phyloP scores from a whole-genome alignment of 2,797 vertebrate species.

The Melopsittacus undulatus region DNA sequence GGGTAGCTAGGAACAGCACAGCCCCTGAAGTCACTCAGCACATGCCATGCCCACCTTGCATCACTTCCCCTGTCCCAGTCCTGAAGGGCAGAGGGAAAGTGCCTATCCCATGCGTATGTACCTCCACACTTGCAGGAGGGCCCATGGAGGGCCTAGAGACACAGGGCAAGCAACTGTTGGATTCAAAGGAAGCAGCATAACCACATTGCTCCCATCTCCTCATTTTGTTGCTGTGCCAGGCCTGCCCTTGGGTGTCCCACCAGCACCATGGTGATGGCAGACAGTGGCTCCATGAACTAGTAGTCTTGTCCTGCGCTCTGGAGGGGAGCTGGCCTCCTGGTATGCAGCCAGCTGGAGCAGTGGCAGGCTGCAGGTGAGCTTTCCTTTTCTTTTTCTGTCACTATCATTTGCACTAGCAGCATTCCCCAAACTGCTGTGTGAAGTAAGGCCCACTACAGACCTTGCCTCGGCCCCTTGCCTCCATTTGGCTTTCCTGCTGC shows the following conservation, averaged over 20 bases:
- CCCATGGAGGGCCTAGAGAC: rapidly evolving
- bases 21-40: rapidly evolving
- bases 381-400: neutral
- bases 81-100: rapidly evolving
- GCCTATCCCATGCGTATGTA: rapidly evolving
- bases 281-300: neutral
- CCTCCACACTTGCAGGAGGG: rapidly evolving
- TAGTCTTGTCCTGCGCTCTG: rapidly evolving
- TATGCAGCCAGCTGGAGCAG: rapidly evolving
- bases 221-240: rapidly evolving
- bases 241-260: rapidly evolving
- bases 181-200: rapidly evolving
- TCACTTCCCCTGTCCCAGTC: rapidly evolving
- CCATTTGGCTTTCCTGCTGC: neutral
- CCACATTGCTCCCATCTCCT: rapidly evolving
- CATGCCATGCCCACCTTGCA: rapidly evolving
- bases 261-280: rapidly evolving
- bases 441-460: neutral
- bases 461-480: neutral
- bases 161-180: rapidly evolving
- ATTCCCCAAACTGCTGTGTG: neutral
- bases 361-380: neutral
- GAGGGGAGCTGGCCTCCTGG: rapidly evolving
- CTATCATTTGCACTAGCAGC: neutral
- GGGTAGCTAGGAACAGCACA: rapidly evolving